Evolutionary conservation across 2,888 invertebrate species (phyloP).

Genomic region (Cotesia congregata): DNA sequence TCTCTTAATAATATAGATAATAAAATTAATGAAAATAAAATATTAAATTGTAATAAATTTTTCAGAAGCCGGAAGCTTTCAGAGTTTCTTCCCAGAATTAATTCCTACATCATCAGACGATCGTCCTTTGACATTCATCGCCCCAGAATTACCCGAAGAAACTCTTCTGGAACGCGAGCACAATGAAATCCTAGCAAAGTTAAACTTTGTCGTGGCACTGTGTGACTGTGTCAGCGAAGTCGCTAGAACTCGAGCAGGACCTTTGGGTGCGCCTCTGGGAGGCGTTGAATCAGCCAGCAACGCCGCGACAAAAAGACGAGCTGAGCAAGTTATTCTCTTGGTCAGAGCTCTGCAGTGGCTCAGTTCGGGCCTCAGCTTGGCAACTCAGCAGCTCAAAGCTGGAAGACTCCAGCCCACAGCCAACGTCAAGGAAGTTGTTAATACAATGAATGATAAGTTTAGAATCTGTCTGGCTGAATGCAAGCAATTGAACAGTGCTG

Average conservation of each 20-base stretch:
- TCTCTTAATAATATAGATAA: too few relatives aligned
- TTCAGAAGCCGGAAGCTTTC: slow-evolving; percentile 72
- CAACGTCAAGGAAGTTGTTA: slow-evolving; percentile 91
- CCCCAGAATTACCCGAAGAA: slow-evolving; percentile 95
- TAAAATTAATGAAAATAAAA: too few relatives aligned
- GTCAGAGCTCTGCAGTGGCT: slow-evolving; percentile 93
- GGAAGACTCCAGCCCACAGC: slow-evolving; percentile 91
- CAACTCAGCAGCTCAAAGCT: slow-evolving; percentile 86
- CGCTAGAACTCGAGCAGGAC: slow-evolving; percentile 84
- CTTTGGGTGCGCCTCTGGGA: slow-evolving; percentile 74
- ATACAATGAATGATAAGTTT: slow-evolving; percentile 92
- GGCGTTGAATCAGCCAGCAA: slow-evolving; percentile 63
- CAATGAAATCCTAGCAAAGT: slow-evolving; percentile 95
- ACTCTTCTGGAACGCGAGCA: slow-evolving; percentile 96
- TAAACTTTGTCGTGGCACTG: slow-evolving; percentile 96
- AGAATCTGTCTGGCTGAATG: slow-evolving; percentile 89
- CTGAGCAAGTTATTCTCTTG: slow-evolving; percentile 88
- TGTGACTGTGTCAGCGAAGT: slow-evolving; percentile 95
- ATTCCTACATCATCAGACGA: slow-evolving; percentile 62
- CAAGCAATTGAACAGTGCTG: slow-evolving; percentile 85
- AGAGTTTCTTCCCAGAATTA: slow-evolving; percentile 70
- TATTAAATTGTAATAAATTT: not conserved
- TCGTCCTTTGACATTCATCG: slow-evolving; percentile 81
- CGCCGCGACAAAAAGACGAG: slow-evolving; percentile 72
- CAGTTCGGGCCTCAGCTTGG: slow-evolving; percentile 92